Evolutionary conservation across 1,140 invertebrate genomes (phyloP), one percentile per base, ranked within the genome.

Genomic region (Caenorhabditis tropicalis): DNA sequence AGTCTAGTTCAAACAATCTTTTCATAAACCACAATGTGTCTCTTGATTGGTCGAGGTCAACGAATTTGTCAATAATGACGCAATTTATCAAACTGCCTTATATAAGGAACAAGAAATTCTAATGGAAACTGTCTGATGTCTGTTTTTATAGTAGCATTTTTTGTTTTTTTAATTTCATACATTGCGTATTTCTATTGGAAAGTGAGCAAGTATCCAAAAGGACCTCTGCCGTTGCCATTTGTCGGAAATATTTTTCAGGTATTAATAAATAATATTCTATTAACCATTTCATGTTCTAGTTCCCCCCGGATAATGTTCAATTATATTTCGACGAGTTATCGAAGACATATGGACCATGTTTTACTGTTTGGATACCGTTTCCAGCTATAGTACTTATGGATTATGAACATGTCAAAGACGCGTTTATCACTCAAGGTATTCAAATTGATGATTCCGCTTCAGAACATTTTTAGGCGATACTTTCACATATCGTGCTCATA

Each of bases 361-460:
- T 80, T 19, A 80, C 74, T 7, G 27, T 80, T 21, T 80, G 43
- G 43, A 48, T 80, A 19, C 74, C 74, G 9, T 80, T 48, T 31
- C 74, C 74, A 1, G 74, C 49, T 16, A 33, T 80, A 15, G 74
- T 80, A 19, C 16, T 80, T 3, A 48, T n/a, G 7, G 49, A 80
- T 48, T 80, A 80, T 51, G 49, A 80, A 16, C 49, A 80, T 80
- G 27, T 80, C 2, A 80, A 80, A 51, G 74, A 80, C 10, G 74
- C 74, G 24, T 80, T 80, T 51, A 43, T 80, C 16, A 80, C 36
- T 21, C 39, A 48, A 80, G 74, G 70, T 79, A 0, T 29, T 29
- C 2, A 33, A 33, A n/a, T 24, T 29, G 16, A 21, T 27, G 6
- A 29, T 2, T 70, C 6, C 9, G 2, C 21, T 51, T 1, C 19